These are phyloP conservation scores for Agrypnia vestita DNA, from an alignment of 1,140 invertebrate genomes.

Conservation along the genomic window DNA sequence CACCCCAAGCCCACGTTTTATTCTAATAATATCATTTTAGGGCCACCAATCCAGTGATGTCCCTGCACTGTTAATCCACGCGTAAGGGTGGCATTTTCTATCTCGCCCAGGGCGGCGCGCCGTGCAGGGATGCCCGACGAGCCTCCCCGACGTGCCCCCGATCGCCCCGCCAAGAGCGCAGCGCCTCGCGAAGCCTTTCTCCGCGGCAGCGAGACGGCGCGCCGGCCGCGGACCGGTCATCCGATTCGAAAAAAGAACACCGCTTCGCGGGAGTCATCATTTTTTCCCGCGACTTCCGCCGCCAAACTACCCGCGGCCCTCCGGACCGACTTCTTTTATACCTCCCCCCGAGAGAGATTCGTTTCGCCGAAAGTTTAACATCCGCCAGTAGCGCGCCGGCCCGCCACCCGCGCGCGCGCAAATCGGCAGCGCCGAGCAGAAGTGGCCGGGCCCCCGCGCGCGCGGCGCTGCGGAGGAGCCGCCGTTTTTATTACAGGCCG, in stretches of 20 bases:
- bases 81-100: no score
- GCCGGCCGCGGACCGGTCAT: conserved; percentile 19
- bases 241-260: conserved; percentile 36
- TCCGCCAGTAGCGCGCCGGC: not conserved
- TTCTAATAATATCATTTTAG: no score
- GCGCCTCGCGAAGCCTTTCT: not conserved
- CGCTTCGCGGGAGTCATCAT: conserved; percentile 20
- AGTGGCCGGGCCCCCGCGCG: not conserved
- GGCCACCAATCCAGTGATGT: no score
- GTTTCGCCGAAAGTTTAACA: conserved; percentile 2
- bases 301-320: conserved; percentile 14
- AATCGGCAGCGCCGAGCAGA: not conserved
- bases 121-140: no score
- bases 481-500: not conserved
- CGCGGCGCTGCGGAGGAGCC: not conserved
- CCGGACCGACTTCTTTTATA: conserved; percentile 15
- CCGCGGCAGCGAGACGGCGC: not conserved
- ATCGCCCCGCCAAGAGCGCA: no score
- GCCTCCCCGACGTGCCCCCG: no score
- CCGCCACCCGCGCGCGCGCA: not conserved
- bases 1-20: no score
- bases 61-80: no score
- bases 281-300: conserved; percentile 35
- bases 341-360: not conserved
- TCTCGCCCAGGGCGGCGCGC: no score